These are phyloP conservation scores for Pseudomyrmex gracilis DNA, from an alignment of 1,140 invertebrate genomes.

Conservation along the genomic window DNA sequence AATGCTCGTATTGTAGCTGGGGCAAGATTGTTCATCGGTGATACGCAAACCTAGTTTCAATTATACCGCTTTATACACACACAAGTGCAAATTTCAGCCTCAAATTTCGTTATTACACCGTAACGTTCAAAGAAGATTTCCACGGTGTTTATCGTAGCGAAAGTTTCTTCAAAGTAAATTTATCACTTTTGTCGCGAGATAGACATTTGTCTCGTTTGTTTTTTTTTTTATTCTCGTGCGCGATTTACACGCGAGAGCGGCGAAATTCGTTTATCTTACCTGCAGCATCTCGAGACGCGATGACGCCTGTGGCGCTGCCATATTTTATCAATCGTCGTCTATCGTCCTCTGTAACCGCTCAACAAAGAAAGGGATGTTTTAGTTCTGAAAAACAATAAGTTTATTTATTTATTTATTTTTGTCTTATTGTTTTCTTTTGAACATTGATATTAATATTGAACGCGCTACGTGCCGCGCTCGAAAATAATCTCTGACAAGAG, in stretches of 20 bases:
- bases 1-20: too few relatives aligned
- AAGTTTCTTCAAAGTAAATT: background rate
- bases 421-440: background rate
- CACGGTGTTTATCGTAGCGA: too few relatives aligned
- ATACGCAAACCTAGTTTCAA: background rate
- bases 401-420: background rate
- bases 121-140: background rate
- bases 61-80: background rate
- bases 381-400: constrained; percentile 38
- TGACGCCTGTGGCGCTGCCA: constrained; percentile 81
- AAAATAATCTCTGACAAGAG: constrained; percentile 3
- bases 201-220: constrained; percentile 6
- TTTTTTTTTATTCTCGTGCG: background rate
- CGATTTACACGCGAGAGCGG: background rate
- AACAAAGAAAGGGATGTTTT: constrained; percentile 23
- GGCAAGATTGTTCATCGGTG: background rate
- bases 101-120: too few relatives aligned
- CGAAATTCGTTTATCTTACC: constrained; percentile 71
- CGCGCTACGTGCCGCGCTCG: background rate
- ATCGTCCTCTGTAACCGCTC: constrained; percentile 58
- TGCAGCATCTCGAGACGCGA: constrained; percentile 83
- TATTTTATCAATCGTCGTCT: constrained; percentile 64
- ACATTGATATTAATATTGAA: background rate
- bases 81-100: too few relatives aligned
- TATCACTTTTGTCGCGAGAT: background rate